phyloP scores from a whole-genome alignment of 2,797 vertebrate species.

The Avahi laniger region DNA sequence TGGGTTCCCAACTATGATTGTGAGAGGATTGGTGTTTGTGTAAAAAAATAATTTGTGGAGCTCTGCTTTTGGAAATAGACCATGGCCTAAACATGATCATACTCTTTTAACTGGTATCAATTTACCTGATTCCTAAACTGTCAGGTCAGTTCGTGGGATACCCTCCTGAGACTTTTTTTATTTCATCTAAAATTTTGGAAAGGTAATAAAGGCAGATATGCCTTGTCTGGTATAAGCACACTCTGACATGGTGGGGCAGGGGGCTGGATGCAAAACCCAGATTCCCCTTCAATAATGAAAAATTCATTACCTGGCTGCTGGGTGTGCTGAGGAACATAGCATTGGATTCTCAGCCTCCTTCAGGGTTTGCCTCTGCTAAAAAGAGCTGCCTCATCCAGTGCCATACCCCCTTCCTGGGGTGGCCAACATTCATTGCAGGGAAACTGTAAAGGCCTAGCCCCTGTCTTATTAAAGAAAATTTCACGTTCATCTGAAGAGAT shows the following conservation, averaged over 20 bases:
- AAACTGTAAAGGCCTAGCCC: neutral
- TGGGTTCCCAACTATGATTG: neutral
- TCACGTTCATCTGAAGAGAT: neutral
- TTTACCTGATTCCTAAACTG: neutral
- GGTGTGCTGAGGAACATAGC: neutral
- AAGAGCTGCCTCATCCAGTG: neutral
- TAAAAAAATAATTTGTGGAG: neutral
- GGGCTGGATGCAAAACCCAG: neutral
- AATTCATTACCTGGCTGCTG: neutral
- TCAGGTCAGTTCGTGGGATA: neutral
- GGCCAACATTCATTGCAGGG: neutral
- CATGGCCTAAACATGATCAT: neutral
- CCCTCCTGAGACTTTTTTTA: neutral
- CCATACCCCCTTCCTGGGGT: neutral
- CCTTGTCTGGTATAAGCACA: neutral
- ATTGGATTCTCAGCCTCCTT: neutral
- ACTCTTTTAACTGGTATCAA: neutral
- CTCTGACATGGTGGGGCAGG: neutral
- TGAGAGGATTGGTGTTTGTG: neutral
- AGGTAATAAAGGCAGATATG: neutral
- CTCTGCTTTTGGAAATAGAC: conserved; percentile 27
- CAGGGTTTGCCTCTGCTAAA: neutral
- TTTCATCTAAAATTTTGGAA: conserved; percentile 41
- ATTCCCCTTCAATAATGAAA: neutral
- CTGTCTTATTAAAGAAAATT: neutral